phyloP scores from a whole-genome alignment of 2,797 vertebrate genomes.

The Numenius phaeopus region DNA sequence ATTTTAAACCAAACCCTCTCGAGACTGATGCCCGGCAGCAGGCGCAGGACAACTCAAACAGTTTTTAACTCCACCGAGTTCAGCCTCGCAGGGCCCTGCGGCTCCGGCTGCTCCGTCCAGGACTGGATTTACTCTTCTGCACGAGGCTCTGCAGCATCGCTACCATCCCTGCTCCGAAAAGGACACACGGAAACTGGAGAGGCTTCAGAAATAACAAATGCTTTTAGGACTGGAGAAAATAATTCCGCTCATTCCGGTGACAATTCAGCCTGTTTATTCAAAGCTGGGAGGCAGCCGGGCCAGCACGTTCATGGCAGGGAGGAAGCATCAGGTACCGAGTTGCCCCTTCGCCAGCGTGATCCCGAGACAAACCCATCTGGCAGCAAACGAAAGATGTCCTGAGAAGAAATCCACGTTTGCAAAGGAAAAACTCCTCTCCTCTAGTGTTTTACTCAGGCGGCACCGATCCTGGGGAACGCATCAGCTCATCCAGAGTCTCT shows the following conservation, averaged over 20 bases:
- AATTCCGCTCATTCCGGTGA: not conserved
- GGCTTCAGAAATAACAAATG: not conserved
- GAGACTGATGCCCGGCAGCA: not conserved
- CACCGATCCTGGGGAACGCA: not conserved
- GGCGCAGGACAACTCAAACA: not conserved
- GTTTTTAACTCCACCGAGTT: not conserved
- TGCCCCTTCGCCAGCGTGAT: not conserved
- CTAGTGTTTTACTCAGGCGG: not conserved
- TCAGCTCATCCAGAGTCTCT: not conserved
- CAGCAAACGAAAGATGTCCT: not conserved
- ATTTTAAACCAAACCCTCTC: not conserved
- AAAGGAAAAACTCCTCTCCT: not conserved
- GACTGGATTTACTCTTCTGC: not conserved
- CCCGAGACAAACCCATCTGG: not conserved
- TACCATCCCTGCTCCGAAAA: not conserved
- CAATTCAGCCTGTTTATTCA: not conserved
- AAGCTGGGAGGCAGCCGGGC: too few species aligned
- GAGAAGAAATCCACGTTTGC: not conserved
- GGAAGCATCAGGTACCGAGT: not conserved
- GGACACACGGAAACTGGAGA: too few species aligned
- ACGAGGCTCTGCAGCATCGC: accelerated
- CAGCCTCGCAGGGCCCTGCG: not conserved
- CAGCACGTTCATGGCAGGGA: too few species aligned
- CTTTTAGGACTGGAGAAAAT: not conserved
- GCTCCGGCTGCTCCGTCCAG: accelerated